Base-by-base conservation (phyloP, 2,888 invertebrate species). In the Hermaeophaga mercurialis region DNA sequence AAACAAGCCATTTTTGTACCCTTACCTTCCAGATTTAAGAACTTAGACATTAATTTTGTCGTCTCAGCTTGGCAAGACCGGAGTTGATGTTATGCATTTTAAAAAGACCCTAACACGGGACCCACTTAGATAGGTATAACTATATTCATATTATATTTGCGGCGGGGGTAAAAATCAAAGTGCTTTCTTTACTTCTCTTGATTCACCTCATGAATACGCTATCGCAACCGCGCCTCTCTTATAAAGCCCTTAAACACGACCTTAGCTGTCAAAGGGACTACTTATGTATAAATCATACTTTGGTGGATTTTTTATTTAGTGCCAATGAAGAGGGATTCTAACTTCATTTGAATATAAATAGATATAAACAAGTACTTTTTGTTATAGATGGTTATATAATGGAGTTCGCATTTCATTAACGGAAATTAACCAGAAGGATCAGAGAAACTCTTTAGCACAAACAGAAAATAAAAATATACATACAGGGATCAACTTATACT, bases 161-260 rank as follows among this genome's bases (percentile, higher is more conserved):
- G 31, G 70, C 66, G 70, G 70, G 75, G 74, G 75, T 72, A 75
- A 76, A 75, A 77, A 77, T 77, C 77, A 77, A 75, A 75, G 75
- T 73, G 74, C 69, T 73, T 72, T 67, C 67, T 66, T 67, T 68
- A 62, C 68, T 38, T 67, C 43, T 69, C 69, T 65, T 66, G 67
- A 70, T 70, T 73, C 72, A 69, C 63, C 72, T 73, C 74, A 74
- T 75, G 75, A 75, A 75, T 74, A 74, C 68, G 68, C 69, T 67
- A 69, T 66, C 63, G 65, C 64, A 43, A 68, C 66, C 65, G 65
- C 63, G 65, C 65, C 62, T 68, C 70, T 69, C 68, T 70, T 69
- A 66, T 70, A 70, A 70, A 71, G 67, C 69, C 70, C 68, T 69
- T 72, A 67, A 70, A 71, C 67, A 69, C 66, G 66, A 61, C 66